A percentile compares a stretch with the other conserved stretches of the same genome.
phyloP scores from a whole-genome alignment of 2,113 vertebrate genomes.

The Pao palembangensis region DNA sequence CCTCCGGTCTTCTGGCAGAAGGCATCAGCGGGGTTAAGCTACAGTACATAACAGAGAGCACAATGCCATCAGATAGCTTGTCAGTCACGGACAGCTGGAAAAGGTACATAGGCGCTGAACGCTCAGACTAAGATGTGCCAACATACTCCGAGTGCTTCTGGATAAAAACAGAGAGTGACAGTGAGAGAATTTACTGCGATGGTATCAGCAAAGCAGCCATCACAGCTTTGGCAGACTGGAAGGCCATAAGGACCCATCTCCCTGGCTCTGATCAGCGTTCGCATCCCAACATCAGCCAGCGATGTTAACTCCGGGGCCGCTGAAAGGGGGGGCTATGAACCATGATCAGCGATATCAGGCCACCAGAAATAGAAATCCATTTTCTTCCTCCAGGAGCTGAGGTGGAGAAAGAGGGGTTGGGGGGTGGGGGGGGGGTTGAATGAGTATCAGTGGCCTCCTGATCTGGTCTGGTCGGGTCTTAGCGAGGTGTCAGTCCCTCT shows the following conservation, averaged over 20 bases:
- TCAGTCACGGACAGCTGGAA: constrained; percentile 58
- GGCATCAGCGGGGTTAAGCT: constrained; percentile 49
- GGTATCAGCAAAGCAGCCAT: constrained; percentile 76
- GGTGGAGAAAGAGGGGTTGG: not conserved
- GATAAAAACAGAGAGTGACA: constrained; percentile 73
- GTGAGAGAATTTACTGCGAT: constrained; percentile 80
- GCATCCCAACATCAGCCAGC: constrained; percentile 73
- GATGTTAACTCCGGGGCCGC: constrained; percentile 76
- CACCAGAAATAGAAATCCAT: constrained; percentile 82
- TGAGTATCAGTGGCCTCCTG: constrained; percentile 74
- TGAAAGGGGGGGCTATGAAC: constrained; percentile 78
- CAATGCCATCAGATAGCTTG: constrained; percentile 64
- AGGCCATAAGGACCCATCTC: constrained; percentile 78
- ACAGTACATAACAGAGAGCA: constrained; percentile 49
- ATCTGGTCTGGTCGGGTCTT: constrained; percentile 48
- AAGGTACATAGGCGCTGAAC: constrained; percentile 22
- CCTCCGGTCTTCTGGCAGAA: constrained; percentile 34
- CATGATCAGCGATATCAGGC: constrained; percentile 79
- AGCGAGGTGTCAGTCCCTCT: constrained; percentile 49
- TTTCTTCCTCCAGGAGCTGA: constrained; percentile 71
- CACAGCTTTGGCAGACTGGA: constrained; percentile 74
- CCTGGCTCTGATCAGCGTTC: constrained; percentile 71
- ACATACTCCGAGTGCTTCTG: constrained; percentile 60
- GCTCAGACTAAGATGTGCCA: constrained; percentile 55
- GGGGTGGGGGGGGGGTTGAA: constrained; percentile 21